phyloP scores from a whole-genome alignment of 1,140 invertebrate species.

The Elymnias hypermnestra region DNA sequence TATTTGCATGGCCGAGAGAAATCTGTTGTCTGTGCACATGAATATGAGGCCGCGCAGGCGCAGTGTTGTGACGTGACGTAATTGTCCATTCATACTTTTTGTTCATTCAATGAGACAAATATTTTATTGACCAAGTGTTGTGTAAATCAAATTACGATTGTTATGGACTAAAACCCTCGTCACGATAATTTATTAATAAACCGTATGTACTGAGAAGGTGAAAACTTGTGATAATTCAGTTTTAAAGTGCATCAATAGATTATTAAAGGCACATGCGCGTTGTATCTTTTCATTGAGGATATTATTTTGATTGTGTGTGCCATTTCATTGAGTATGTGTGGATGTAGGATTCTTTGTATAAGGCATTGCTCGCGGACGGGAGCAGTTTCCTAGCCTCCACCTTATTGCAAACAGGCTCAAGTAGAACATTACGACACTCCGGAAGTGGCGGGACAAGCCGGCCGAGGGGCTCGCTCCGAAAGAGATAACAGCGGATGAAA shows the following conservation, averaged over 20 bases:
- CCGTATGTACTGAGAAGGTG: no score
- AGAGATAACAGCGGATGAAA: conserved; percentile 75
- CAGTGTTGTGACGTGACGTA: conserved; percentile 71
- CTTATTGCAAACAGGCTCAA: conserved; percentile 58
- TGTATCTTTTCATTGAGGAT: conserved; percentile 41
- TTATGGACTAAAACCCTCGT: conserved; percentile 21
- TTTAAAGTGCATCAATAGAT: conserved; percentile 69
- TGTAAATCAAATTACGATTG: conserved; percentile 40
- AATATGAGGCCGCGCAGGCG: conserved; percentile 59
- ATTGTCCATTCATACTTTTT: conserved; percentile 74
- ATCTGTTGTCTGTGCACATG: conserved; percentile 25
- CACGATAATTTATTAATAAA: no score
- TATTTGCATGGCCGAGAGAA: neutral
- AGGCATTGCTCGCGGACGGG: conserved; percentile 36
- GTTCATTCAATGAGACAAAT: conserved; percentile 66
- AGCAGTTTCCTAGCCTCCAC: conserved; percentile 33
- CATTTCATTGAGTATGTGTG: conserved; percentile 9
- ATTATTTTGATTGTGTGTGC: conserved; percentile 31
- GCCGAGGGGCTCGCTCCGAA: conserved; percentile 72
- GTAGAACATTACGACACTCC: conserved; percentile 74
- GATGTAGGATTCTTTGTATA: conserved; percentile 12
- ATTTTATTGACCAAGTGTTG: conserved; percentile 52
- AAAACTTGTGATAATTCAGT: no score
- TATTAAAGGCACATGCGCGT: conserved; percentile 67
- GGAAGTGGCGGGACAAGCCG: conserved; percentile 74